Conservation (phyloP, 2,113 vertebrate genomes). For the Maccullochella peelii region DNA sequence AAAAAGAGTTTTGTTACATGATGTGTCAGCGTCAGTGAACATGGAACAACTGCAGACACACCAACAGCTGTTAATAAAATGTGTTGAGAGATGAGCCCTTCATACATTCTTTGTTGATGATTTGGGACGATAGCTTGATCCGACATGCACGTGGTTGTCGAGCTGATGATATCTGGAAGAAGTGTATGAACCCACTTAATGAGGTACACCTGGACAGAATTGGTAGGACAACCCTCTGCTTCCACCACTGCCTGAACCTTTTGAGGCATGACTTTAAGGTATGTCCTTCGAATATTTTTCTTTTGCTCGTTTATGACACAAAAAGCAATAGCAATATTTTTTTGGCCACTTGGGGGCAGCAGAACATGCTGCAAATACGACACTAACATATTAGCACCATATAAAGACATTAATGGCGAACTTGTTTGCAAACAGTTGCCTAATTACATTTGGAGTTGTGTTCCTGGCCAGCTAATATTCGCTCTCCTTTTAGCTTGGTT, state of each 20-base stretch:
- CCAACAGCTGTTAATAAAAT: constrained; percentile 35
- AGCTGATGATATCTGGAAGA: constrained; percentile 1
- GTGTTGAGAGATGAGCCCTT: constrained; percentile 41
- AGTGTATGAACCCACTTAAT: not conserved
- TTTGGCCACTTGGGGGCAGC: constrained; percentile 33
- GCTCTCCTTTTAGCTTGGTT: not conserved
- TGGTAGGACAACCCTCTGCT: not conserved
- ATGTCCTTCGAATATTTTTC: not conserved
- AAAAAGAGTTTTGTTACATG: constrained; percentile 1
- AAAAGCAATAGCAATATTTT: not conserved
- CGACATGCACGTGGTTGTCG: constrained; percentile 6
- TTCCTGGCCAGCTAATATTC: not conserved
- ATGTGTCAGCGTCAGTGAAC: not conserved
- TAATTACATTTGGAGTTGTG: not conserved
- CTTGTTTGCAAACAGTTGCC: not conserved
- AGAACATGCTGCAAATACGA: not conserved
- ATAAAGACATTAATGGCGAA: not conserved
- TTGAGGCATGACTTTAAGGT: not conserved
- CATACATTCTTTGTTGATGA: constrained; percentile 15
- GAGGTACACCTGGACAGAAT: not conserved
- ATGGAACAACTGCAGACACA: constrained; percentile 2
- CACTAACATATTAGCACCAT: not conserved
- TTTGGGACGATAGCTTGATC: constrained; percentile 21
- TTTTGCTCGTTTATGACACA: not conserved
- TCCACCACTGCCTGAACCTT: not conserved